Evolutionary conservation across 2,797 vertebrate species (phyloP).

Genomic region (Microtus californicus): DNA sequence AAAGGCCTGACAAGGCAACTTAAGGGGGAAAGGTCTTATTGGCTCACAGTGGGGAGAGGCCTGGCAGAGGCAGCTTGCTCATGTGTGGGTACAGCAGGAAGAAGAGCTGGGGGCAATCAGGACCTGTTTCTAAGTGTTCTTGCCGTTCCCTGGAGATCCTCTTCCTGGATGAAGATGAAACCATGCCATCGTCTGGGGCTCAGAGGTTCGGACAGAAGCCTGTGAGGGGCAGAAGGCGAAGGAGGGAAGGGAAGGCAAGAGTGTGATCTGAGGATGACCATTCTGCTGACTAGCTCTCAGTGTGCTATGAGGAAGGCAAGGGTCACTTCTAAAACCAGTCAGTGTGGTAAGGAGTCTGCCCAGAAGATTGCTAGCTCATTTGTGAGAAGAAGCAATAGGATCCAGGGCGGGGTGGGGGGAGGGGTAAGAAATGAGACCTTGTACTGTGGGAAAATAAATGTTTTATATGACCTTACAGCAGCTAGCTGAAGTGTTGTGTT

Average conservation of each 20-base stretch:
- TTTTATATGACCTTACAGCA: rapidly evolving
- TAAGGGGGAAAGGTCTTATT: no score
- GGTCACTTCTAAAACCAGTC: neutral
- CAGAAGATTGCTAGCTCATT: neutral
- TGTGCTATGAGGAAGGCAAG: neutral
- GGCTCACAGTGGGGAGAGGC: neutral
- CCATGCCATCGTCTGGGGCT: neutral
- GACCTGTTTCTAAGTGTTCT: no score
- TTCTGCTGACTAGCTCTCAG: neutral
- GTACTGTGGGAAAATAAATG: neutral
- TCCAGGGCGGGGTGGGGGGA: no score
- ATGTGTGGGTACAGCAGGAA: neutral
- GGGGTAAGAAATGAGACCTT: neutral
- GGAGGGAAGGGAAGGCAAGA: neutral
- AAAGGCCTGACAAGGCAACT: neutral
- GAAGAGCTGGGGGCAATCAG: neutral
- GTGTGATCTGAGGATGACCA: neutral
- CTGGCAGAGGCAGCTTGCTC: neutral
- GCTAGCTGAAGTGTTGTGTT: neutral
- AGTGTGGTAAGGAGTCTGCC: neutral
- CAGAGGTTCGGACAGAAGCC: neutral
- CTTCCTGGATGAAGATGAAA: neutral
- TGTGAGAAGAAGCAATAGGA: no score
- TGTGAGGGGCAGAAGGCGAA: neutral
- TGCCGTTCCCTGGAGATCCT: neutral